phyloP scores from a whole-genome alignment of 2,888 invertebrate genomes.

The Holacanthella duospinosa region DNA sequence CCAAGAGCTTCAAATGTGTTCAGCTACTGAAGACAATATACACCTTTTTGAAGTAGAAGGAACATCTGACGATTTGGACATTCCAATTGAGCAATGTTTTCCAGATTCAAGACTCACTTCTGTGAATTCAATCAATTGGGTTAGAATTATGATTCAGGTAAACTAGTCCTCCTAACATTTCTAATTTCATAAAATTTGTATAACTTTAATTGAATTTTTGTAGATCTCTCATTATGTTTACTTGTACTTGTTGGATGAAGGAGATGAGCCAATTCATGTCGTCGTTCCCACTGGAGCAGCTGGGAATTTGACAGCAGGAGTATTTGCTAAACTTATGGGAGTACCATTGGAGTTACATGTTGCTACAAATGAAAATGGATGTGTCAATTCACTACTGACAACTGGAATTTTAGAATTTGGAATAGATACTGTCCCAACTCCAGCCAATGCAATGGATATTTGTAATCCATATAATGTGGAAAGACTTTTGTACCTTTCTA shows the following conservation, averaged over 20 bases:
- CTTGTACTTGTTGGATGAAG: constrained; percentile 40
- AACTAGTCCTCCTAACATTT: background rate
- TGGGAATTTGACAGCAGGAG: constrained; percentile 44
- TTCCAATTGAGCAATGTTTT: constrained; percentile 42
- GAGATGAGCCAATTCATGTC: constrained; percentile 40
- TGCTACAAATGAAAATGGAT: constrained; percentile 43
- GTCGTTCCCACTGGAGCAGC: constrained; percentile 45
- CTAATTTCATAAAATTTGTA: background rate
- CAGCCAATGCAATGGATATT: constrained; percentile 45
- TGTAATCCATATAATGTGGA: constrained; percentile 45
- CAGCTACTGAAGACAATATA: constrained; percentile 43
- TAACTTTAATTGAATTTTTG: background rate
- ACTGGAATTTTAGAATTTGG: constrained; percentile 39
- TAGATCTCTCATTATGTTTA: constrained; percentile 44
- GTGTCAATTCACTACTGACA: constrained; percentile 40
- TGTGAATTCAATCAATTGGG: constrained; percentile 46
- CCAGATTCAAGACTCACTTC: constrained; percentile 41
- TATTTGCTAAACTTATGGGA: constrained; percentile 43
- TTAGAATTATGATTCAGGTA: constrained; percentile 41
- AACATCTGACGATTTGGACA: constrained; percentile 44
- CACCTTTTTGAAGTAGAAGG: constrained; percentile 45
- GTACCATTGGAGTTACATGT: constrained; percentile 43
- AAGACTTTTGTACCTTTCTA: constrained; percentile 41
- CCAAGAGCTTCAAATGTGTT: constrained; percentile 46
- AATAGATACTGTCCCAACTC: constrained; percentile 39